Base-by-base conservation (phyloP, 2,797 vertebrate genomes). In the Merluccius polli region DNA sequence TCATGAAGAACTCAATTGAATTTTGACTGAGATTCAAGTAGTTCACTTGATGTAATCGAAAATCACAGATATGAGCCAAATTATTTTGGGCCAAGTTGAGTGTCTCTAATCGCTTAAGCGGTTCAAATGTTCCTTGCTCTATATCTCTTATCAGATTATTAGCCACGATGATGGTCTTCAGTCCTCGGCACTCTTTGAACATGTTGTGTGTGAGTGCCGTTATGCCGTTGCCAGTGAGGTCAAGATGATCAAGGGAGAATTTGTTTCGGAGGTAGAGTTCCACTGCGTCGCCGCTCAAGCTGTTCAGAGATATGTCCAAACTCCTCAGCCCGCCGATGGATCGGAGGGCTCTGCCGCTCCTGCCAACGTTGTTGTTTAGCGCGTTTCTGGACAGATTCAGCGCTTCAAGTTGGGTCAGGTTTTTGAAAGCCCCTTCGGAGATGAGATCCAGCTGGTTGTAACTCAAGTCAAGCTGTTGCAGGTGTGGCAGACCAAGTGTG, bases 21-120 rank as follows among this genome's bases (percentile, higher is more conserved):
- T 93, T 96, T 70, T 84, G 84, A 80, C 94, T 96, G 48, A 95
- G 90, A 74, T 95, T 95, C 68, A 96, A 78, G 74, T 92, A 81
- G 77, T 69, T 92, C 72, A 96, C 87, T 81, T 93, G 91, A 0
- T n/a, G 48, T 48, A 97, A 86, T 81, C 91, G 92, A 81, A 96
- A 96, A 88, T 93, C 87, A 77, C 93, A 94, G 78, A 95, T 89
- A 2, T 89, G 88, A 21, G 74, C 88, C 0, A 96, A 90, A 79
- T 92, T 94, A 83, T 95, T 95, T 81, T 84, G 86, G 59, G 93
- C 93, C 84, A 94, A 81, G 78, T 92, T 91, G 27, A 97, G 72
- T 44, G 77, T 85, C 72, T 91, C 85, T 72, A 96, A 87, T 71
- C 82, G 79, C 1, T 15, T 71, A 80, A 96, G 76, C 5, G 81